Conservation (phyloP, 2,797 vertebrate species). For the Chanos chanos region DNA sequence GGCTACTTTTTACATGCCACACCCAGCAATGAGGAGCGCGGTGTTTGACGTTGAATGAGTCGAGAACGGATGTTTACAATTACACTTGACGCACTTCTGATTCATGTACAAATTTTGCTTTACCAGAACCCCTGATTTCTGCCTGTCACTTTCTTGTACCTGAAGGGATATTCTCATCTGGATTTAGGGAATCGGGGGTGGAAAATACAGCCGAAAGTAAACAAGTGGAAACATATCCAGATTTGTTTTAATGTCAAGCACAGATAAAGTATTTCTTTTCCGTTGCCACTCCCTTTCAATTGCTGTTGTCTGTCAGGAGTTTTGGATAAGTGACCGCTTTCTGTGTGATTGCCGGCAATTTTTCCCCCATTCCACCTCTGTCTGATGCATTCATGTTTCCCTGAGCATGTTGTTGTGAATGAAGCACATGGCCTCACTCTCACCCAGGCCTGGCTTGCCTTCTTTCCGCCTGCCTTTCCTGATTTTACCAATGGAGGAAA, state of each 20-base stretch:
- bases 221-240: not conserved
- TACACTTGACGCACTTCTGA: conserved; percentile 27
- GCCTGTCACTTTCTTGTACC: conserved; percentile 25
- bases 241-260: not conserved
- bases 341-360: conserved; percentile 11
- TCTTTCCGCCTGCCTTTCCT: conserved; percentile 47
- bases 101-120: conserved; percentile 28
- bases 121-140: conserved; percentile 23
- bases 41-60: conserved; percentile 25
- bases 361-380: conserved; percentile 14
- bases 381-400: conserved; percentile 14
- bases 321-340: conserved; percentile 22
- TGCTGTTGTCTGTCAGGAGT: conserved; percentile 24
- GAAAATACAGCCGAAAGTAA: conserved; percentile 23
- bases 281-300: conserved; percentile 22
- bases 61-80: conserved; percentile 18
- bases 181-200: conserved; percentile 19
- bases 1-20: no score
- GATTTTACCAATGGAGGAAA: conserved; percentile 48
- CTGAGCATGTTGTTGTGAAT: conserved; percentile 24
- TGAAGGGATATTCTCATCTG: conserved; percentile 27
- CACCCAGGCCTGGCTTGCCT: conserved; percentile 32
- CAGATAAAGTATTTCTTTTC: conserved; percentile 32
- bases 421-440: conserved; percentile 34
- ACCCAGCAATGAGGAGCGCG: conserved; percentile 3